Base-by-base conservation (phyloP, 2,888 invertebrate genomes). In the Cerastis rubricosa region DNA sequence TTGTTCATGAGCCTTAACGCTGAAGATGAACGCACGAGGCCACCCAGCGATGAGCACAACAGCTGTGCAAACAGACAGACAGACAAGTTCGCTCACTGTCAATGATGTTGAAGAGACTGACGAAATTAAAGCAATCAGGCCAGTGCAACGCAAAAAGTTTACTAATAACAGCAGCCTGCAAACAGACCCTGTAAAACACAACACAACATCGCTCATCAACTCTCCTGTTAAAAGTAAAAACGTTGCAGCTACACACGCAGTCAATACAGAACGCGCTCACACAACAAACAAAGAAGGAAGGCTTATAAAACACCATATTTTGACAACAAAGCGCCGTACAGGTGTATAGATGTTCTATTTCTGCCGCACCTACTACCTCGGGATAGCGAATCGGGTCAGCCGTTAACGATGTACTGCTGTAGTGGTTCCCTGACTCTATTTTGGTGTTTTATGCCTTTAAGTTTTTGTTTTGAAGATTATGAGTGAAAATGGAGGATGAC, bases 351-450 rank as follows among this genome's bases (percentile, higher is more conserved):
- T 79, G 67, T 76, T 82, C 87, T 88, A 88, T 88, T 88, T 88
- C 73, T 75, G 81, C 61, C 54, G 40, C 78, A 83, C 72, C 81
- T 78, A 81, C 84, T 68, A 70, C 78, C 78, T 81, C 78, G 69
- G 78, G 76, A 80, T 83, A 85, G 82, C 76, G 69, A 88, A 88
- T 86, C 86, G 81, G 88, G 88, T 88, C 88, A 87, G 81, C 77
- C 69, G 82, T 87, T 81, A 80, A 77, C 85, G 85, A 83, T 85
- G 85, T 66, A 76, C 80, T 74, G 78, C 70, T 77, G 84, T 81
- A 78, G 77, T 80, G 76, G 84, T 81, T 77, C 76, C 78, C 72
- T 76, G 57, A 71, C 83, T 78, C 83, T 88, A 88, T 88, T 86
- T 87, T 81, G 61, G 81, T 87, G 77, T 81, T 87, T 87, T 81